Evolutionary conservation across 92 coral and sea anemone species (phyloP).

Genomic region (Parazoanthus darwini): DNA sequence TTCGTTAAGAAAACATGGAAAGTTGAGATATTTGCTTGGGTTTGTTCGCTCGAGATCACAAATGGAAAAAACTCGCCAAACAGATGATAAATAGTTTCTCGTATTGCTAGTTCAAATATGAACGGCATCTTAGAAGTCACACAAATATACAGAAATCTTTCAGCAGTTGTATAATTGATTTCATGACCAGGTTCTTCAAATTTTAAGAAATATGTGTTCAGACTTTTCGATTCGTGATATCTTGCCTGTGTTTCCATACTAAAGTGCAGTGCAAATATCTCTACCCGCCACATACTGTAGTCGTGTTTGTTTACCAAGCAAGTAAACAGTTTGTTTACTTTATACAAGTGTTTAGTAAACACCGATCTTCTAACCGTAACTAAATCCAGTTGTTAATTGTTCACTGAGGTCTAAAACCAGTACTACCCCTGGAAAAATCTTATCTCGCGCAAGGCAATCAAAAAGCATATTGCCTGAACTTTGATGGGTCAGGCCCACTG

Average conservation of each 20-base stretch:
- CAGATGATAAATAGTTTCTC: slow-evolving; percentile 46
- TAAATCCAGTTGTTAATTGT: not conserved
- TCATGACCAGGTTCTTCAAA: slow-evolving; percentile 18
- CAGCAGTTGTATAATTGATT: slow-evolving; percentile 39
- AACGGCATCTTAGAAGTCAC: slow-evolving; percentile 25
- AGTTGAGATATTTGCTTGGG: not conserved
- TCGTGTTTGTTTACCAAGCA: not conserved
- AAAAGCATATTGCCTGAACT: slow-evolving; percentile 5
- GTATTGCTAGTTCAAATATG: slow-evolving; percentile 23
- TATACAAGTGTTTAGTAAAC: slow-evolving; percentile 24
- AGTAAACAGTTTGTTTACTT: slow-evolving; percentile 25
- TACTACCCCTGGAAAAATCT: not conserved
- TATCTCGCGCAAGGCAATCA: slow-evolving; percentile 1
- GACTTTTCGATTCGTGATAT: not conserved
- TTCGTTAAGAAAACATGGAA: slow-evolving; percentile 8
- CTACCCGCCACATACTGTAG: not conserved
- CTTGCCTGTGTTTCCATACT: not conserved
- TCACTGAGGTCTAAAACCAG: not conserved
- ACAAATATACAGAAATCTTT: slow-evolving; percentile 33
- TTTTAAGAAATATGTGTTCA: slow-evolving; percentile 2
- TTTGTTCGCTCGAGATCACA: not conserved
- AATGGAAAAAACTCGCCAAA: not conserved
- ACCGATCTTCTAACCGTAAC: not conserved
- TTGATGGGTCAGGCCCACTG: not conserved
- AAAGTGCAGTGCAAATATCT: not conserved